These are phyloP conservation scores for Pristionchus exspectatus DNA, from an alignment of 2,888 invertebrate genomes.

Conservation along the genomic window DNA sequence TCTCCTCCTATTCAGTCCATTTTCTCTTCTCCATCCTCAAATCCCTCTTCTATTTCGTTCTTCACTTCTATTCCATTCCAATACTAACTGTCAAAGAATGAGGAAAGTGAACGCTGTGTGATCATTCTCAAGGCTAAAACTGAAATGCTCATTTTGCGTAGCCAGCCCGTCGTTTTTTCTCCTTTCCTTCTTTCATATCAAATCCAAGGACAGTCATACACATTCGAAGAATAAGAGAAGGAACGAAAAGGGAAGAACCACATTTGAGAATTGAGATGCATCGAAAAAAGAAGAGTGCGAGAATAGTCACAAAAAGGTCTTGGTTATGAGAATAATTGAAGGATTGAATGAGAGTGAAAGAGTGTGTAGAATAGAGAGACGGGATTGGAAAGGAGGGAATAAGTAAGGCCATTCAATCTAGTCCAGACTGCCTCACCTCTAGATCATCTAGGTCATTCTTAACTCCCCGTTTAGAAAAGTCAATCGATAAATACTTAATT, in stretches of 20 bases:
- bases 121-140: conserved; percentile 52
- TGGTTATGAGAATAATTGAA: conserved; percentile 40
- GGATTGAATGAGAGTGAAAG: conserved; percentile 41
- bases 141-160: conserved; percentile 48
- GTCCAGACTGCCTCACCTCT: not conserved
- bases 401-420: conserved; percentile 36
- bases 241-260: not conserved
- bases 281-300: not conserved
- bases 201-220: conserved; percentile 46
- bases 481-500: conserved; percentile 44
- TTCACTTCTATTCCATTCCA: conserved; percentile 7
- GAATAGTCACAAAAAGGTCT: not conserved
- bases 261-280: not conserved
- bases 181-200: not conserved
- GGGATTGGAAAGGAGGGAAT: conserved; percentile 14
- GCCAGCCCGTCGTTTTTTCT: not conserved
- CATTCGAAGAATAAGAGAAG: not conserved
- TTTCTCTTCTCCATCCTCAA: conserved; percentile 14
- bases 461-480: not conserved
- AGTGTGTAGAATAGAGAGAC: conserved; percentile 26
- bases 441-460: conserved; percentile 38
- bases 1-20: not conserved
- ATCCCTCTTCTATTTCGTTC: conserved; percentile 11
- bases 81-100: conserved; percentile 13
- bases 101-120: conserved; percentile 26